Percentiles rank a stretch among this genome's conserved stretches.
These are phyloP conservation scores for Triplophysa bombifrons DNA, from an alignment of 2,797 vertebrate species.

Conservation along the genomic window DNA sequence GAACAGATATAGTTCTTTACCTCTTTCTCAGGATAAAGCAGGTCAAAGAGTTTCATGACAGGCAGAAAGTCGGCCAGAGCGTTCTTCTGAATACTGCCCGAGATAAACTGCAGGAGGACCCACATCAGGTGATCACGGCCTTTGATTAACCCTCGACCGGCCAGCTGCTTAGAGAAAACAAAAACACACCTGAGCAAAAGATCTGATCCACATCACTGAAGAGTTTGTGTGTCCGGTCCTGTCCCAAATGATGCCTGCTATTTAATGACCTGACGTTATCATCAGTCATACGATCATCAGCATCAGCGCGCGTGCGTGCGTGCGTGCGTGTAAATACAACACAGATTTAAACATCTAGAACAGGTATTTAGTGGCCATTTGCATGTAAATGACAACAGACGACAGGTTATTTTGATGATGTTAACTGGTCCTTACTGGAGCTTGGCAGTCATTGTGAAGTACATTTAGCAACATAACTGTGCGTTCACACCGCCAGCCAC, in stretches of 20 bases:
- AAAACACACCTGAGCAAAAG: neutral
- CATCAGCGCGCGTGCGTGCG: too few species aligned
- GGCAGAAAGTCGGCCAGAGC: slow-evolving; percentile 95
- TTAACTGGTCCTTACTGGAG: too few species aligned
- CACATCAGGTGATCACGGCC: slow-evolving; percentile 98
- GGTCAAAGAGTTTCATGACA: slow-evolving; percentile 99
- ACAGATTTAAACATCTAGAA: too few species aligned
- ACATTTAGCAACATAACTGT: too few species aligned
- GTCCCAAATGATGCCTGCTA: neutral
- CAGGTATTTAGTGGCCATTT: too few species aligned
- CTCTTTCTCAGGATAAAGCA: slow-evolving; percentile 98
- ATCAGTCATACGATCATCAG: neutral
- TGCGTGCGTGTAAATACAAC: too few species aligned
- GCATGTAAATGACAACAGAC: too few species aligned
- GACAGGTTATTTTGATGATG: too few species aligned
- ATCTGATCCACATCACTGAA: neutral
- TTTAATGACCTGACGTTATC: neutral
- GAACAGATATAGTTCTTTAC: slow-evolving; percentile 67
- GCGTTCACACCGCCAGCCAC: too few species aligned
- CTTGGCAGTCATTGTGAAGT: too few species aligned
- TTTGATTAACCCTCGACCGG: slow-evolving; percentile 96
- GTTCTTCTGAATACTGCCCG: slow-evolving; percentile 99
- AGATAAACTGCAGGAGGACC: slow-evolving; percentile 98
- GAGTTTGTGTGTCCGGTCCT: neutral
- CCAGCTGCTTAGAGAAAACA: slow-evolving; percentile 78